phyloP scores from a whole-genome alignment of 1,140 invertebrate species.

The Eueides isabella region DNA sequence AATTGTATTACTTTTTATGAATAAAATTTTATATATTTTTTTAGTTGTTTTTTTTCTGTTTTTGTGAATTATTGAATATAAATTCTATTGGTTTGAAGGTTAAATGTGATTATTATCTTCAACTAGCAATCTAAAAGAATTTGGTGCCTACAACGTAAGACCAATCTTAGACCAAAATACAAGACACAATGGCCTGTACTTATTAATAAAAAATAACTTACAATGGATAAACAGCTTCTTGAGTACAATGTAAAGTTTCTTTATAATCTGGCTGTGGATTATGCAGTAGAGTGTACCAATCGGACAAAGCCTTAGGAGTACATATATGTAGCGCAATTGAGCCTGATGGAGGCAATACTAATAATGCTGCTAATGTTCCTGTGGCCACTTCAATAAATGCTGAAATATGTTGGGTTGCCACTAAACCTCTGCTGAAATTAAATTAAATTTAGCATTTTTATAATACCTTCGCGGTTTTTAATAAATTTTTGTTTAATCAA shows the following conservation, averaged over 20 bases:
- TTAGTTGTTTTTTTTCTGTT: too few relatives aligned
- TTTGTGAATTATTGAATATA: too few relatives aligned
- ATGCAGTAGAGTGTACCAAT: slow-evolving; percentile 98
- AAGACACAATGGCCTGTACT: too few relatives aligned
- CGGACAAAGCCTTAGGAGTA: slow-evolving; percentile 88
- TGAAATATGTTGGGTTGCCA: slow-evolving; percentile 87
- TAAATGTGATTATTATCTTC: too few relatives aligned
- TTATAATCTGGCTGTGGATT: slow-evolving; percentile 97
- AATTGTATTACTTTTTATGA: too few relatives aligned
- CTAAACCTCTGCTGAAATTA: slow-evolving; percentile 60
- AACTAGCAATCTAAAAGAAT: too few relatives aligned
- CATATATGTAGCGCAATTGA: slow-evolving; percentile 90
- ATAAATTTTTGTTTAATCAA: neutral
- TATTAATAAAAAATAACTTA: slow-evolving; percentile 82
- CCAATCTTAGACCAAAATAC: too few relatives aligned
- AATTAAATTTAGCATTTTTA: neutral
- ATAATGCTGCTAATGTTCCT: slow-evolving; percentile 88
- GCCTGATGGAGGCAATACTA: slow-evolving; percentile 90
- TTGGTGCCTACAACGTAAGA: too few relatives aligned
- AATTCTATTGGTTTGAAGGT: too few relatives aligned
- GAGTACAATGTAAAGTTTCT: slow-evolving; percentile 94
- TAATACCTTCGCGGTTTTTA: neutral
- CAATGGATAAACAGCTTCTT: slow-evolving; percentile 98
- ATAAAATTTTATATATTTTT: too few relatives aligned
- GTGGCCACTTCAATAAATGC: slow-evolving; percentile 91